Base-by-base conservation (phyloP, 2,113 vertebrate genomes). In the Ailurus styani region DNA sequence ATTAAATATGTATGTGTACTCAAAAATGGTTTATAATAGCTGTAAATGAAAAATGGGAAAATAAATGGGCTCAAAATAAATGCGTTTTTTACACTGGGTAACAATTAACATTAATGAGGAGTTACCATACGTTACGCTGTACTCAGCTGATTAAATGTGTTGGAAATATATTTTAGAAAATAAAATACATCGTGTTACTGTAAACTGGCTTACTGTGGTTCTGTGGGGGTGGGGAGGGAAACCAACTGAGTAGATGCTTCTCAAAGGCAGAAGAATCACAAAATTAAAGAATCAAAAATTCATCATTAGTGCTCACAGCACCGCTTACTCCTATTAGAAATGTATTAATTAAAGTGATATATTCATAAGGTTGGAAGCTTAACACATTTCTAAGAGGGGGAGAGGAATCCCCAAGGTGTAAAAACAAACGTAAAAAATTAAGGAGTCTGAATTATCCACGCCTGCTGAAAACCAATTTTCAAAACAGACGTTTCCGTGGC, bases 91-190 rank as follows among this genome's bases (percentile, higher is more conserved):
- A 94, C 89, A 85, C 57, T 27, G 94, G 60, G 37, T 96, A 97
- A 96, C 87, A 98, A 93, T 97, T 95, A 98, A 73, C 96, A 37
- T 54, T 91, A 95, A 98, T 37, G 95, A 97, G 88, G 73, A 87
- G 72, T 86, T 50, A 40, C 68, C 72, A 75, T 57, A 93, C 62
- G 4, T 87, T 83, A 79, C 1, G 50, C 54, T 2, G 8, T 10
- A 57, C 83, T 90, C 37, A 62, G 73, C 2, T 93, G 87, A 92
- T 91, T 91, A 64, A 64, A 75, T 20, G 83, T 52, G 91, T 87
- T 68, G 47, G 79, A 82, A 60, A 60, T n/a, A 23, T 45, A 86
- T 50, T 95, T 90, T 86, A 81, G 79, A 86, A 93, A 97, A 93
- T 91, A 91, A 94, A 91, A 72, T 54, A 37, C 5, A 77, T 90